A percentile compares a stretch with the other conserved stretches of the same genome.
phyloP scores from a whole-genome alignment of 2,113 vertebrate species.

The Fukomys damarensis region DNA sequence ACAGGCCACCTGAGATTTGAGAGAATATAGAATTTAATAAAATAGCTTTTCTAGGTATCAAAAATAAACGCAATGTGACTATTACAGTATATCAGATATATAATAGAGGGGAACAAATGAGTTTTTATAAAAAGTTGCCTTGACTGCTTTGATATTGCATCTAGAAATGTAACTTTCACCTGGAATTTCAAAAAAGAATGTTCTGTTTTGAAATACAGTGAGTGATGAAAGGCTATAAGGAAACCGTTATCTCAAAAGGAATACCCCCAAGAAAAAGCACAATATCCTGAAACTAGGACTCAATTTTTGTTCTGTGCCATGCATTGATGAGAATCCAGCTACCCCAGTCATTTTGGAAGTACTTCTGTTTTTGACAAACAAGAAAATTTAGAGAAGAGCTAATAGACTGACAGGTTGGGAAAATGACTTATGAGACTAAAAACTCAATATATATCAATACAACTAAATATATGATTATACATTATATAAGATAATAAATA shows the following conservation, averaged over 20 bases:
- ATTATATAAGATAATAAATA: too few relatives aligned
- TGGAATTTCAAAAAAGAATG: conserved; percentile 31
- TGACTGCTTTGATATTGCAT: neutral
- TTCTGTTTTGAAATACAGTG: neutral
- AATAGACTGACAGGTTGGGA: conserved; percentile 23
- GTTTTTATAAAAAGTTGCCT: conserved; percentile 1
- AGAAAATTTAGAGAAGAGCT: conserved; percentile 4
- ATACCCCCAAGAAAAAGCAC: fast-evolving
- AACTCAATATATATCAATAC: neutral
- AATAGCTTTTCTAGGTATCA: neutral
- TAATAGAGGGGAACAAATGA: neutral
- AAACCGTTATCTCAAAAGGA: neutral
- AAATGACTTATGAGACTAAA: conserved; percentile 31
- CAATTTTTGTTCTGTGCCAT: too few relatives aligned
- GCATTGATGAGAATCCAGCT: neutral
- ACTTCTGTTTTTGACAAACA: neutral
- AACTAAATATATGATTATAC: too few relatives aligned
- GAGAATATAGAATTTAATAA: neutral
- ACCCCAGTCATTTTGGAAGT: neutral
- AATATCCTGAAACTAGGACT: neutral
- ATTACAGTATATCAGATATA: neutral
- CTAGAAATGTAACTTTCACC: neutral
- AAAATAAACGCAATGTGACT: neutral
- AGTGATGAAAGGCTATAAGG: neutral
- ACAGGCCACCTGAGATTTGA: neutral